Evolutionary conservation across 1,140 invertebrate genomes (phyloP).

Genomic region (Centruroides sculpturatus): DNA sequence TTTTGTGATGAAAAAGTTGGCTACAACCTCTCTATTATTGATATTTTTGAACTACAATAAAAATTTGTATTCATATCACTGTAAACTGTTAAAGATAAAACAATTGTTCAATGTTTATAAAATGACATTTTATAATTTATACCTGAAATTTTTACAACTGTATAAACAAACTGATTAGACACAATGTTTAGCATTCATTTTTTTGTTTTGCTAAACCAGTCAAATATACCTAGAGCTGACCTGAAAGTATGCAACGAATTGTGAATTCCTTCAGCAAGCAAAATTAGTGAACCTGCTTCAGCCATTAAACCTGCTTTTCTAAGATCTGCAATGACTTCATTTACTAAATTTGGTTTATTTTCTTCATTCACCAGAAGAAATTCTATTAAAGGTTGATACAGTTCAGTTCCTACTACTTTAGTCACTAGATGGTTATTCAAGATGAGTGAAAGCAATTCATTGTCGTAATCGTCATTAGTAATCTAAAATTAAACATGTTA

Average conservation of each 20-base stretch:
- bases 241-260: constrained; percentile 6
- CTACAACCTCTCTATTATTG: no score
- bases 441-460: constrained; percentile 8
- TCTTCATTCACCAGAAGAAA: constrained; percentile 8
- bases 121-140: no score
- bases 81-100: no score
- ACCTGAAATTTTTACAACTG: no score
- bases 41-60: no score
- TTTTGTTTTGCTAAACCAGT: neutral
- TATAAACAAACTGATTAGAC: no score
- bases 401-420: constrained; percentile 1
- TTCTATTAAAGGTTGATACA: constrained; percentile 11
- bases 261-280: constrained; percentile 3
- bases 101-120: no score
- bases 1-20: no score
- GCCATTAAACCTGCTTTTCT: constrained; percentile 4
- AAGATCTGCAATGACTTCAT: constrained; percentile 5
- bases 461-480: constrained; percentile 5
- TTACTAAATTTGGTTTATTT: constrained; percentile 1
- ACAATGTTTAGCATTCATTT: no score
- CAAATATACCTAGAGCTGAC: constrained; percentile 5
- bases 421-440: neutral
- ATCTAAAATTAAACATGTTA: constrained; percentile 1
- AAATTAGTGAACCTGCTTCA: constrained; percentile 8
- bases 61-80: no score